These are phyloP conservation scores for Burhinus oedicnemus DNA, from an alignment of 2,113 vertebrate species.

Conservation along the genomic window DNA sequence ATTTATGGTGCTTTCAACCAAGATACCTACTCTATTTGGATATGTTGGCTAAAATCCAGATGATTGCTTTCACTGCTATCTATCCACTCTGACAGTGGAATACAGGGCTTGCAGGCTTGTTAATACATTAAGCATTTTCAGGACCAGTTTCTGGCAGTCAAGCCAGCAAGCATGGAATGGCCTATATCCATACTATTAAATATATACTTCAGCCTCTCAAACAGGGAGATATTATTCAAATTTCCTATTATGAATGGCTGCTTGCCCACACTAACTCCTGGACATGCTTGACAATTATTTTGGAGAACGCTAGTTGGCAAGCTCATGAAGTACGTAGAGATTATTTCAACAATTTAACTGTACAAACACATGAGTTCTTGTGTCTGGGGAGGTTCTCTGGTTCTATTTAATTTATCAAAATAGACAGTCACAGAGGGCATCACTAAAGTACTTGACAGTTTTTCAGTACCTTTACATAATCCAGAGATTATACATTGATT, in stretches of 20 bases:
- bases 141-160: background rate
- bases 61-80: background rate
- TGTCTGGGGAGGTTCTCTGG: background rate
- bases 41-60: background rate
- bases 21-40: background rate
- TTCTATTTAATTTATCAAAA: background rate
- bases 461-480: background rate
- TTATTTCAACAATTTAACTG: background rate
- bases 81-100: background rate
- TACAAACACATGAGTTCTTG: background rate
- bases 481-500: background rate
- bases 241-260: background rate
- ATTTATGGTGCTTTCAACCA: background rate
- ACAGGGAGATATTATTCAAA: background rate
- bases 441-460: background rate
- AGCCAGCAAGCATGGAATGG: background rate
- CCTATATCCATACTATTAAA: background rate
- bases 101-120: background rate
- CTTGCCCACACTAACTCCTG: background rate
- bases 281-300: background rate
- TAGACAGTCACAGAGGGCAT: background rate
- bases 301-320: background rate
- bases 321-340: background rate
- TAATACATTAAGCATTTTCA: background rate
- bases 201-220: background rate